Conservation (phyloP, 2,888 invertebrate genomes). For the Stomorhina lunata region DNA sequence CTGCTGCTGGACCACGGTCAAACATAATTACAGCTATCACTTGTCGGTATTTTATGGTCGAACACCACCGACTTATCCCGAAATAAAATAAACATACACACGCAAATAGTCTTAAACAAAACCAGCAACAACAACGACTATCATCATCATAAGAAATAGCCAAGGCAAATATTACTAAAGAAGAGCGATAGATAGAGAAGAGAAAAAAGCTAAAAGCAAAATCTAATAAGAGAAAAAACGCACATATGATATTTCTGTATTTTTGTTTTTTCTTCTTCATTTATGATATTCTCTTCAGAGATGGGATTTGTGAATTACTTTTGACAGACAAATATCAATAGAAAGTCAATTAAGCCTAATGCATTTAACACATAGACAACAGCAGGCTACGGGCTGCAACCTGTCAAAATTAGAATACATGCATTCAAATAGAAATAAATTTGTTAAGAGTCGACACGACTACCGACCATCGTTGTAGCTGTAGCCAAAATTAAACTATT, state of each 20-base stretch:
- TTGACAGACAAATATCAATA: no score
- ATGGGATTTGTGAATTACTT: no score
- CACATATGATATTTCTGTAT: slow-evolving; percentile 4
- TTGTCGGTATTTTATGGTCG: slow-evolving; percentile 20
- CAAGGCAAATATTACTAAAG: slow-evolving; percentile 28
- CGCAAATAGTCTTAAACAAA: slow-evolving; percentile 1
- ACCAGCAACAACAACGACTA: neutral
- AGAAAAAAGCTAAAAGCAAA: neutral
- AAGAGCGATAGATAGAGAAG: no score
- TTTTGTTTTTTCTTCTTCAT: neutral
- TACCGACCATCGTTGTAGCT: no score
- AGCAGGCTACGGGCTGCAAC: no score
- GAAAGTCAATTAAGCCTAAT: no score
- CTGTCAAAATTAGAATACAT: no score
- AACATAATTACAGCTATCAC: slow-evolving; percentile 15
- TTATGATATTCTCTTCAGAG: neutral
- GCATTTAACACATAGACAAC: no score
- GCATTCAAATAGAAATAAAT: no score
- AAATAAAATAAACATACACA: slow-evolving; percentile 23
- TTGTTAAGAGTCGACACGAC: no score
- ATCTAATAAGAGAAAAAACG: slow-evolving; percentile 8
- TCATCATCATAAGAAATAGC: slow-evolving; percentile 32
- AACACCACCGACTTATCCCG: neutral
- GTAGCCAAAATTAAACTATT: no score
- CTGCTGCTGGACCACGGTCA: slow-evolving; percentile 45